Conservation (phyloP, 2,113 vertebrate genomes). For the Australoheros scitulus region DNA sequence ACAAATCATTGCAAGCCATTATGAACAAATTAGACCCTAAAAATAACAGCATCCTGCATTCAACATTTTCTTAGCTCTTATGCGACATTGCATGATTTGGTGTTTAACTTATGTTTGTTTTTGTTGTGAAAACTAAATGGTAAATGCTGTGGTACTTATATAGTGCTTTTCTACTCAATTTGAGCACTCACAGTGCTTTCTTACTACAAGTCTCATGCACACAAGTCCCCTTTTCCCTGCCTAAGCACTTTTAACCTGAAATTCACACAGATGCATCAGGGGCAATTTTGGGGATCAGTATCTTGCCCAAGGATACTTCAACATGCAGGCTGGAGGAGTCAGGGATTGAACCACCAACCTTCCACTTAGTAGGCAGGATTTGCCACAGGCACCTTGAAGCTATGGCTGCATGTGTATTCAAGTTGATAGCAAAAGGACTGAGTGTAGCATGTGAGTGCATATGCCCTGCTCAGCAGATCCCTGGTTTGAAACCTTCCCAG, state of each 20-base stretch:
- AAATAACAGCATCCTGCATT: slow-evolving; percentile 15
- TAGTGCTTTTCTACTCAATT: neutral
- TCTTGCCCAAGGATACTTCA: neutral
- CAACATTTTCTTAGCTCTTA: neutral
- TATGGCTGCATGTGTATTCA: neutral
- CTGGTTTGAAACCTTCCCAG: neutral
- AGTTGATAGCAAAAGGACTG: neutral
- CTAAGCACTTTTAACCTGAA: neutral
- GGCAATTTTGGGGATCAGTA: neutral
- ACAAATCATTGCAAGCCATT: slow-evolving; percentile 47
- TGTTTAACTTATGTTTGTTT: neutral
- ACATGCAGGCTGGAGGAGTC: neutral
- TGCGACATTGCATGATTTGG: neutral
- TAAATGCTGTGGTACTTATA: neutral
- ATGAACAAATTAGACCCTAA: slow-evolving; percentile 41
- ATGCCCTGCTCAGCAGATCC: neutral
- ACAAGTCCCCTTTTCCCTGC: neutral
- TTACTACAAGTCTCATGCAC: neutral
- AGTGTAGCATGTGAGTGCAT: neutral
- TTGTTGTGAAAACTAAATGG: neutral
- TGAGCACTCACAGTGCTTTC: neutral
- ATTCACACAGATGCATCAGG: neutral
- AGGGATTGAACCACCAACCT: neutral
- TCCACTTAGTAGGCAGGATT: neutral
- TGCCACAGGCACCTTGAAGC: neutral